Evolutionary conservation across 2,797 vertebrate genomes (phyloP).

Genomic region (Cynopterus sphinx): DNA sequence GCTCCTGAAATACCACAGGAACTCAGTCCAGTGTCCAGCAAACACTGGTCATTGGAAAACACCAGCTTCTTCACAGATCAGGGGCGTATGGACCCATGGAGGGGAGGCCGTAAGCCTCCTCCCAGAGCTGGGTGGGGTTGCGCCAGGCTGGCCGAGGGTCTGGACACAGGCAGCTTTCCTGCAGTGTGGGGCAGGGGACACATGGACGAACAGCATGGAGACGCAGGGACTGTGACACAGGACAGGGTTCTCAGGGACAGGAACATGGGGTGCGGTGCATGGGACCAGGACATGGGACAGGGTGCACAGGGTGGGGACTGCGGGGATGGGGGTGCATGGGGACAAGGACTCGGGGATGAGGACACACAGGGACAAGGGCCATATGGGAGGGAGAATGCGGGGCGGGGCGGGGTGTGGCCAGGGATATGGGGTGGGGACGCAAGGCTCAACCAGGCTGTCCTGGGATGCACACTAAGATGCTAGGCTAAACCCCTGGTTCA

Average conservation of each 20-base stretch:
- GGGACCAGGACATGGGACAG: too few species aligned
- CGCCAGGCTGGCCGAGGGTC: neutral
- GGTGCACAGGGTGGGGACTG: too few species aligned
- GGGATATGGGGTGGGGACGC: too few species aligned
- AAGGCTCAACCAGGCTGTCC: neutral
- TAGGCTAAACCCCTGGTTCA: neutral
- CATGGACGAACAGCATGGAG: too few species aligned
- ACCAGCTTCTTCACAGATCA: neutral
- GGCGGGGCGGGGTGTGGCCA: too few species aligned
- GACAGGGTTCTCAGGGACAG: neutral
- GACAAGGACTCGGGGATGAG: neutral
- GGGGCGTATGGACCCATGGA: accelerated
- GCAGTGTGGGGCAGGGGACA: too few species aligned
- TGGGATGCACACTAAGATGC: neutral
- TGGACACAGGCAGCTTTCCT: neutral
- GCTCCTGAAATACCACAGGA: neutral
- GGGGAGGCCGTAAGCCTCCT: neutral
- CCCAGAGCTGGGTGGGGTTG: neutral
- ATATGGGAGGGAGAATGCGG: too few species aligned
- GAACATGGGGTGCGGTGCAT: neutral
- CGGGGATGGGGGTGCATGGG: too few species aligned
- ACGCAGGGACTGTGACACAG: too few species aligned
- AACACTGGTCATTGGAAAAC: neutral
- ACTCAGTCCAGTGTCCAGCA: neutral
- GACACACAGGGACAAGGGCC: neutral